Evolutionary conservation across 1,140 invertebrate genomes (phyloP).

Genomic region (Drosophila azteca): DNA sequence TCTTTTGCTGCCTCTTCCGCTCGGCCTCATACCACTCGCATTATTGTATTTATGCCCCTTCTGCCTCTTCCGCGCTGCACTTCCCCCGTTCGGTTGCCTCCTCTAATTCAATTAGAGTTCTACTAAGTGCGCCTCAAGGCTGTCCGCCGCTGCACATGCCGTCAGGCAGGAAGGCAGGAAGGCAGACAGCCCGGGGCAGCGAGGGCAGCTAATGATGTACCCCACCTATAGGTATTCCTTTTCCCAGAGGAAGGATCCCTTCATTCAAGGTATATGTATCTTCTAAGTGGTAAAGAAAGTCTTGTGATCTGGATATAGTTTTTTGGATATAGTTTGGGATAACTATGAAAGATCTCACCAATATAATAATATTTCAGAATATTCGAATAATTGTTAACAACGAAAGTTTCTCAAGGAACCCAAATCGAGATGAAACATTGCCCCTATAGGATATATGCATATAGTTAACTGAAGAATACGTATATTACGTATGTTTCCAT

Average conservation of each 20-base stretch:
- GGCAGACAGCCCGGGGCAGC: constrained; percentile 5
- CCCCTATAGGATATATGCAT: too few species aligned
- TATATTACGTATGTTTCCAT: background rate
- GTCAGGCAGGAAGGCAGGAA: background rate
- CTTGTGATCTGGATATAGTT: too few species aligned
- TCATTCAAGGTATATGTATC: too few species aligned
- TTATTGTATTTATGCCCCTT: constrained; percentile 9
- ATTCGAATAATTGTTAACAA: too few species aligned
- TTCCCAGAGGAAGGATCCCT: too few species aligned
- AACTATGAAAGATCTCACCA: too few species aligned
- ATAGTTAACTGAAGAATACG: background rate
- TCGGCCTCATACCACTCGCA: background rate
- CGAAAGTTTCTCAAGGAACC: too few species aligned
- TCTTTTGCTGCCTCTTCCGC: constrained; percentile 5
- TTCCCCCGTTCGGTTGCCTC: constrained; percentile 42
- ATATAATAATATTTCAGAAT: too few species aligned
- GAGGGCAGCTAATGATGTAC: constrained; percentile 41
- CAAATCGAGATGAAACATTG: too few species aligned
- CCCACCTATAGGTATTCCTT: too few species aligned
- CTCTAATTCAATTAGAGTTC: constrained; percentile 81
- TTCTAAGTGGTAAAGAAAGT: too few species aligned
- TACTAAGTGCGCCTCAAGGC: constrained; percentile 74
- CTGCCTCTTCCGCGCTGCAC: constrained; percentile 7
- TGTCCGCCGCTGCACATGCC: constrained; percentile 40
- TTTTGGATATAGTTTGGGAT: too few species aligned